Evolutionary conservation across 2,113 vertebrate species (phyloP).

Genomic region (Anthoscopus minutus): DNA sequence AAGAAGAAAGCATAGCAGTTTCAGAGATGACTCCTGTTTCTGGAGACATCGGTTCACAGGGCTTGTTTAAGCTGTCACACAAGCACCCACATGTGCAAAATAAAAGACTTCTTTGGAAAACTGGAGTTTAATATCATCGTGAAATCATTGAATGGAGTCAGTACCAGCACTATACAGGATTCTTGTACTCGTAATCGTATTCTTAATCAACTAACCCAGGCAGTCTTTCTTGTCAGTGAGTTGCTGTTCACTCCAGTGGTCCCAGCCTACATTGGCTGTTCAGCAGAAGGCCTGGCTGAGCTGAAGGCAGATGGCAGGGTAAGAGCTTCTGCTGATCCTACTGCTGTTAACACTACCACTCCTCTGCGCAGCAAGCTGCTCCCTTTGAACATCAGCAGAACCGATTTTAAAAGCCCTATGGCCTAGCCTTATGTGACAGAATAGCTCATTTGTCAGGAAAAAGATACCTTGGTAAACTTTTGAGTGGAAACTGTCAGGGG

Average conservation of each 20-base stretch:
- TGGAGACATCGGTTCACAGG: background rate
- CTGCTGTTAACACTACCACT: constrained; percentile 35
- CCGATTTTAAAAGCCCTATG: background rate
- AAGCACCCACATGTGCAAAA: background rate
- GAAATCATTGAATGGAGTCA: background rate
- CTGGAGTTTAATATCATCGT: background rate
- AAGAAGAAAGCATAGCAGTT: background rate
- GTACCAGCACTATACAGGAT: background rate
- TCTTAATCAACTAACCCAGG: constrained; percentile 29
- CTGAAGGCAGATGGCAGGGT: constrained; percentile 49
- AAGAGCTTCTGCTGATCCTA: constrained; percentile 39
- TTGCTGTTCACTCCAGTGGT: constrained; percentile 21
- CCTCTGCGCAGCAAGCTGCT: constrained; percentile 43
- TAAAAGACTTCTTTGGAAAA: constrained; percentile 8
- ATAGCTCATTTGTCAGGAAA: background rate
- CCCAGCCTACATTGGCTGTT: background rate
- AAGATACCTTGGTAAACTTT: constrained; percentile 23
- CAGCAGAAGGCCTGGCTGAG: constrained; percentile 46
- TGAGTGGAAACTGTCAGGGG: background rate
- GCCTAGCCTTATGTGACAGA: background rate
- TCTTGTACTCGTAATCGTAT: background rate
- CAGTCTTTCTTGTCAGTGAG: constrained; percentile 26
- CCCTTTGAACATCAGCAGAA: constrained; percentile 54
- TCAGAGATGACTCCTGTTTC: background rate
- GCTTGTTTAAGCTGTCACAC: background rate